Conservation (phyloP, 1,140 invertebrate genomes). For the Pararge aegeria region DNA sequence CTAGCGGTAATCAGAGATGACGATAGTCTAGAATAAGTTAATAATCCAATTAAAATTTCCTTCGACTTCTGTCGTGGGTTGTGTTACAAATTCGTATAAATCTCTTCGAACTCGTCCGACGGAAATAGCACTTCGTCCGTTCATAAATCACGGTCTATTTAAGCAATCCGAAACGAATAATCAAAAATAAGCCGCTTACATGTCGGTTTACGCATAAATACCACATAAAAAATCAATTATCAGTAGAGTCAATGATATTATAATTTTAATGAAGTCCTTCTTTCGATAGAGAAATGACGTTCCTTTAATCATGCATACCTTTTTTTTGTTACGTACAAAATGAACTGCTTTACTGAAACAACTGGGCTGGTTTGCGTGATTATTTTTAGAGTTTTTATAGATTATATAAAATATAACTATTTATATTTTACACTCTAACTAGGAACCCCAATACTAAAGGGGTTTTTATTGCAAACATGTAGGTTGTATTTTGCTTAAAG, state of each 20-base stretch:
- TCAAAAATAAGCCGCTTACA: constrained; percentile 67
- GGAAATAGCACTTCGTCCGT: constrained; percentile 75
- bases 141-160: constrained; percentile 77
- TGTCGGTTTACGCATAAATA: constrained; percentile 44
- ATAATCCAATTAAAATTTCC: constrained; percentile 76
- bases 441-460: too few relatives aligned
- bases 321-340: too few relatives aligned
- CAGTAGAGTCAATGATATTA: constrained; percentile 13
- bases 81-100: constrained; percentile 77
- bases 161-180: constrained; percentile 73
- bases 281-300: not conserved
- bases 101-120: constrained; percentile 70
- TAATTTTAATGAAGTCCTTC: constrained; percentile 3
- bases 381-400: too few relatives aligned
- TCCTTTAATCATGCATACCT: too few relatives aligned
- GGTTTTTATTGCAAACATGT: too few relatives aligned
- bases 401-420: too few relatives aligned
- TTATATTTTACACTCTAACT: too few relatives aligned
- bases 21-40: constrained; percentile 36
- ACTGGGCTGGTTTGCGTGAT: too few relatives aligned
- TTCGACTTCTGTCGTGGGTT: constrained; percentile 67
- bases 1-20: constrained; percentile 14
- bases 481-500: too few relatives aligned
- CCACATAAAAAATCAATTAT: constrained; percentile 32
- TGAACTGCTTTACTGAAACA: too few relatives aligned